These are phyloP conservation scores for Aurelia aurita complex sp. Pacific DNA, from an alignment of 30 jellyfish, hydroid and myxozoan genomes.

Conservation along the genomic window DNA sequence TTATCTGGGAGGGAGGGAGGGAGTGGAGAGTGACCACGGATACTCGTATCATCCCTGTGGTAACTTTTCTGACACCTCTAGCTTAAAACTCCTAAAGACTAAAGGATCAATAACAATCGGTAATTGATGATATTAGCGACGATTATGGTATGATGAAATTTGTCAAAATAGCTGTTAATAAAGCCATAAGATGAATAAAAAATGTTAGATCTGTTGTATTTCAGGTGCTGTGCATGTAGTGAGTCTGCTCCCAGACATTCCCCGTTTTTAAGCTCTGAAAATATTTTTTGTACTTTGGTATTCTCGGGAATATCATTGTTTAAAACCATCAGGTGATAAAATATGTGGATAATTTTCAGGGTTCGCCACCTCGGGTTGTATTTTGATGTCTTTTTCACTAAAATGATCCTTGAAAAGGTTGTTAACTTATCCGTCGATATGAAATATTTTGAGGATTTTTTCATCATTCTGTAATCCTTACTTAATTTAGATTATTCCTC, in stretches of 20 bases:
- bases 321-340: no score
- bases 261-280: no score
- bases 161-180: background rate
- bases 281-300: no score
- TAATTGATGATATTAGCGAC: slow-evolving; percentile 1
- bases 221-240: background rate
- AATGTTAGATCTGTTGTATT: background rate
- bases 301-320: no score
- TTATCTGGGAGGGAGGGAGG: no score
- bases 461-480: slow-evolving; percentile 17
- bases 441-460: no score
- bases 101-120: no score
- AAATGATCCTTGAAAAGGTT: slow-evolving; percentile 14
- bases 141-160: background rate
- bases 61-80: no score
- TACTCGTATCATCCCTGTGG: no score
- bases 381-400: slow-evolving; percentile 10
- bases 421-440: slow-evolving; percentile 21
- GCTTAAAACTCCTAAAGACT: no score
- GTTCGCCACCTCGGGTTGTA: slow-evolving; percentile 18
- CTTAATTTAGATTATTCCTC: background rate
- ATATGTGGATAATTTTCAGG: slow-evolving; percentile 18
- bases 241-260: background rate
- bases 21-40: no score
- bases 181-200: background rate